These are phyloP conservation scores for Gila robusta DNA, from an alignment of 2,797 vertebrate genomes.

Conservation along the genomic window DNA sequence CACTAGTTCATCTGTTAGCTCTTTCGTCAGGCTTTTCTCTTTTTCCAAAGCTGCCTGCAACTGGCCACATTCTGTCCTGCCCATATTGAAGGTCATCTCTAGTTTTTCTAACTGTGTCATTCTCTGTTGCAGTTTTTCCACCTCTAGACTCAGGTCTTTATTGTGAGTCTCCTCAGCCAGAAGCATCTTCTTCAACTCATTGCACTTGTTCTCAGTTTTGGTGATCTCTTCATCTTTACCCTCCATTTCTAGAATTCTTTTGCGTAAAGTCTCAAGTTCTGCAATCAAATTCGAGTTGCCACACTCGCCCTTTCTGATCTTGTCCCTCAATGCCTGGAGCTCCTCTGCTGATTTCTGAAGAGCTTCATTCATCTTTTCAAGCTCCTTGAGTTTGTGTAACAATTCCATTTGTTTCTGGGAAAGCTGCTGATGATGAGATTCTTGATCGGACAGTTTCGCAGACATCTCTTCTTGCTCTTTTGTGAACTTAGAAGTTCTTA, in stretches of 20 bases:
- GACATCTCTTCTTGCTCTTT: slow-evolving; percentile 95
- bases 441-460: slow-evolving; percentile 86
- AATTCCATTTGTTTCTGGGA: slow-evolving; percentile 86
- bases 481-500: slow-evolving; percentile 84
- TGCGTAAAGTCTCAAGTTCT: slow-evolving; percentile 92
- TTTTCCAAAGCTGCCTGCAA: slow-evolving; percentile 87
- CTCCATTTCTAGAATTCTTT: slow-evolving; percentile 94
- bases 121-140: slow-evolving; percentile 93
- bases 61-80: slow-evolving; percentile 89
- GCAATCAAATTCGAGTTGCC: slow-evolving; percentile 93
- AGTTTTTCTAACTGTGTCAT: slow-evolving; percentile 93
- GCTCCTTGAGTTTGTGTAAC: slow-evolving; percentile 87
- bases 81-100: slow-evolving; percentile 87
- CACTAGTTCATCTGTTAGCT: slow-evolving; percentile 91
- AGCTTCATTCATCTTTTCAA: slow-evolving; percentile 87
- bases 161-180: slow-evolving; percentile 89
- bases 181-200: slow-evolving; percentile 89
- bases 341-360: slow-evolving; percentile 93
- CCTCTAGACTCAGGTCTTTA: slow-evolving; percentile 88
- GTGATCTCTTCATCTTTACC: slow-evolving; percentile 97
- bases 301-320: slow-evolving; percentile 90
- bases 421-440: slow-evolving; percentile 88
- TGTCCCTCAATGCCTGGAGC: slow-evolving; percentile 89
- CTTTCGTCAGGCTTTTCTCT: slow-evolving; percentile 90
- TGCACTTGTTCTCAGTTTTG: slow-evolving; percentile 91